Base-by-base conservation (phyloP, 2,888 invertebrate species). In the Gastrophysa polygoni region DNA sequence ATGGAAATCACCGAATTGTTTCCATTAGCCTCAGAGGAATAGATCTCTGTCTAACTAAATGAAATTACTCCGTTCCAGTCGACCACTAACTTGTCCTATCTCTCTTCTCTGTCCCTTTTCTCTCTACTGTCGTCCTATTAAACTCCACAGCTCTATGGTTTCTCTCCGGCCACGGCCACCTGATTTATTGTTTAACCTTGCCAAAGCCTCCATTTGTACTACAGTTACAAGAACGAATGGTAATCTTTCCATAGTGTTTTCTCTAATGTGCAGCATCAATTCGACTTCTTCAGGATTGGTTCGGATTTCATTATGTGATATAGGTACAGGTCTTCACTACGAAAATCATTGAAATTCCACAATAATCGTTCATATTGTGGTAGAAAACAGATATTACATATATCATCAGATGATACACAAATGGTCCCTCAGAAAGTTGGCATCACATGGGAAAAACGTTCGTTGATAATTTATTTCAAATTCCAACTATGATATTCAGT, bases 191-290 rank as follows among this genome's bases (percentile, higher is more conserved):
- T 64, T 59, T 52, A 59, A 48, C 57, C 59, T 56, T 57, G 61
- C 67, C 62, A 61, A 67, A 62, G 50, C 61, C 67, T 54, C 63
- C 63, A 67, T 63, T 67, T 64, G 64, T 63, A 63, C 54, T 47
- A 58, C 50, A 44, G 56, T 44, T 46, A 46, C 55, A 59, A 55
- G 58, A 62, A 60, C 54, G 54, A 60, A 60, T 60, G 59, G 55
- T 55, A 47, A 60, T 55, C 54, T 55, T 54, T 60, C 38, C 59
- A 51, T 54, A 46, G 46, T 47, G 54, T 60, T 60, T 43, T 24
- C 7, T 24, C 7, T 46, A 46, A 46, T 46, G 14, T 43, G 14
- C 21, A 38, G 17, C 43, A 18, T 11, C 43, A 38, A 11, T 34
- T 38, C 43, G 29, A 18, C 43, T 43, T 21, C 20, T 54, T 43